phyloP scores from a whole-genome alignment of 2,888 invertebrate species.

The Orthonychiurus folsomi region DNA sequence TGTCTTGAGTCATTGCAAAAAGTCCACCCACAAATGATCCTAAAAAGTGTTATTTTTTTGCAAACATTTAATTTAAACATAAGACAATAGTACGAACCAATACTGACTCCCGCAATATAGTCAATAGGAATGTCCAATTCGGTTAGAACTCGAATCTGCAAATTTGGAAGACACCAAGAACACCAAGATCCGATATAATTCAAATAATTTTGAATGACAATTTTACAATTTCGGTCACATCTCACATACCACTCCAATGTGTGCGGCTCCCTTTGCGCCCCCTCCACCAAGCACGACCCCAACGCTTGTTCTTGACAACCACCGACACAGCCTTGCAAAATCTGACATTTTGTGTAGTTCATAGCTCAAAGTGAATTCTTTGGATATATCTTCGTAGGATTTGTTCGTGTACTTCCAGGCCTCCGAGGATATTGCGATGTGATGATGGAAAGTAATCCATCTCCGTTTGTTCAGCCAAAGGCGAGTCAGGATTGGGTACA shows the following conservation, averaged over 20 bases:
- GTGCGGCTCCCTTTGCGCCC: conserved; percentile 15
- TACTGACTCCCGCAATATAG: conserved; percentile 32
- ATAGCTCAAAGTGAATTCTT: background rate
- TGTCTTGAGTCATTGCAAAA: conserved; percentile 26
- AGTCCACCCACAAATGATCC: conserved; percentile 32
- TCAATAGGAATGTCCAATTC: conserved; percentile 31
- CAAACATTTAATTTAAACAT: too few species aligned
- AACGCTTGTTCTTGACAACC: conserved; percentile 13
- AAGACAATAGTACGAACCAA: background rate
- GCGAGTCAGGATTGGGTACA: background rate
- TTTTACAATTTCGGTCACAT: too few species aligned
- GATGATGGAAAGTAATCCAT: conserved; percentile 18
- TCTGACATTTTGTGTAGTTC: conserved; percentile 8
- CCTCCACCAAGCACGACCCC: conserved; percentile 16
- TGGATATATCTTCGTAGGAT: background rate
- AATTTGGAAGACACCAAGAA: too few species aligned
- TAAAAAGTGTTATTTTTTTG: too few species aligned
- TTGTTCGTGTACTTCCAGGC: background rate
- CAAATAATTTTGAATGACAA: too few species aligned
- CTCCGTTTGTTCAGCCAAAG: conserved; percentile 14
- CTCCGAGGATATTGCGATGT: background rate
- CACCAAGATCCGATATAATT: too few species aligned
- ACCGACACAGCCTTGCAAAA: conserved; percentile 9
- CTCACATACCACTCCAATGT: conserved; percentile 16
- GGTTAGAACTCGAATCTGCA: conserved; percentile 1